Base-by-base conservation (phyloP, 2,113 vertebrate species). In the Turnix velox region DNA sequence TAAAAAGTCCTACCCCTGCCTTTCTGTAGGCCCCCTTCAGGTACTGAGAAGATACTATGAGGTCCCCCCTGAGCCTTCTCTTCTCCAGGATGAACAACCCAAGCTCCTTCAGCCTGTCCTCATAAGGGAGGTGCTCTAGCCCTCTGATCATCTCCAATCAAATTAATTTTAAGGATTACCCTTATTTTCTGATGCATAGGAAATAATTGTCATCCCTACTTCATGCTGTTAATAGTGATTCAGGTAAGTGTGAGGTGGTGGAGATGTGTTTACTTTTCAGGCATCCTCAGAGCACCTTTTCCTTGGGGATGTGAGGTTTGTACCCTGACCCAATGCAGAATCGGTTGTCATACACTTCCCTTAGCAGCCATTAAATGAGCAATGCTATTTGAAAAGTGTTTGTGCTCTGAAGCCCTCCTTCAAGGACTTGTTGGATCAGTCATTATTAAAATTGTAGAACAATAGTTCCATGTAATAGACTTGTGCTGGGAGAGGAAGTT, bases 371-470 rank as follows among this genome's bases (percentile, higher is more conserved):
- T 80, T 59, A 51, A 52, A 76, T 2, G 7, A 51, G 40, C 35
- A 54, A 27, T 0, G 1, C 39, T 87, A 51, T 67, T 86, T 78
- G 23, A 89, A 88, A 93, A 81, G n/a, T 46, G 57, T 48, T 42
- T 75, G 63, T 69, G 46, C 12, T 78, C 39, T 81, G 89, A 92
- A 94, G 48, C 12, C 66, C 86, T 86, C 74, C 90, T 96, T 91
- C 82, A 91, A 95, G 49, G 59, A 46, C 57, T 67, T 48, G 39
- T 78, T 84, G 83, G 92, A 75, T 86, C 52, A 35, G 85, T 84
- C 52, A 54, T 90, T 92, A 90, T 96, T 91, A 66, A 93, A 76
- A 75, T 33, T 92, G 77, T 81, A 90, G 93, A 91, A 85, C 92
- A 88, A 81, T 65, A 84, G 57, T 86, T 75, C 28, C 73, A 33